These are phyloP conservation scores for Alviniconcha strummeri DNA, from an alignment of 2,888 invertebrate species.

Conservation along the genomic window DNA sequence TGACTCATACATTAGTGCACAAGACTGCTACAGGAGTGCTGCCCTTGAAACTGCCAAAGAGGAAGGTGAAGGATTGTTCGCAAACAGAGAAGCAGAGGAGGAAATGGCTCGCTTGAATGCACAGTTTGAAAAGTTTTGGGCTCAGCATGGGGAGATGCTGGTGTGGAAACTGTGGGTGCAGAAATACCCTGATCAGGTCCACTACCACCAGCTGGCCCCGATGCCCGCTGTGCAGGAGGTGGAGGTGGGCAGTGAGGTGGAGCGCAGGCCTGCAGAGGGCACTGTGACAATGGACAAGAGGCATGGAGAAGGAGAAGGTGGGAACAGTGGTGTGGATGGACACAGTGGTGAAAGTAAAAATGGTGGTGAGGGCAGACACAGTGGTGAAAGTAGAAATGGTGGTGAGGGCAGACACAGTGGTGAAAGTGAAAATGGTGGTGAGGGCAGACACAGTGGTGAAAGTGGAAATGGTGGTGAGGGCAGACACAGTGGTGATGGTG, in stretches of 20 bases:
- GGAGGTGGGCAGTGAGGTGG: constrained; percentile 48
- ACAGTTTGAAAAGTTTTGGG: constrained; percentile 55
- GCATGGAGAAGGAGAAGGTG: no score
- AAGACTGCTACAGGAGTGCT: no score
- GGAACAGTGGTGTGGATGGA: not conserved
- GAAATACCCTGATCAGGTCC: constrained; percentile 67
- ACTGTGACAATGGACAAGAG: no score
- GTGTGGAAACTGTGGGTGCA: constrained; percentile 68
- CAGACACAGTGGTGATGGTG: no score
- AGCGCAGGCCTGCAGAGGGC: not conserved
- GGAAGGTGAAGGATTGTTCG: not conserved
- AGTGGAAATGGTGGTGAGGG: no score
- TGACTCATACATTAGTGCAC: no score
- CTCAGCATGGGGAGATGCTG: constrained; percentile 63
- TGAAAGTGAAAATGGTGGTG: no score
- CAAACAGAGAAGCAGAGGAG: not conserved
- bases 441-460: no score
- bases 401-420: no score
- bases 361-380: no score
- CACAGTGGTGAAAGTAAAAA: not conserved
- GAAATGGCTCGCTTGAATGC: not conserved
- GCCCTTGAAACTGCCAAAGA: not conserved
- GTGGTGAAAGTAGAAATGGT: no score
- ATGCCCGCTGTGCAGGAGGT: constrained; percentile 56
- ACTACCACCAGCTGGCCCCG: constrained; percentile 46